Evolutionary conservation across 1,140 invertebrate genomes (phyloP), one percentile per base, ranked within the genome.

Genomic region (Luehdorfia chinensis): DNA sequence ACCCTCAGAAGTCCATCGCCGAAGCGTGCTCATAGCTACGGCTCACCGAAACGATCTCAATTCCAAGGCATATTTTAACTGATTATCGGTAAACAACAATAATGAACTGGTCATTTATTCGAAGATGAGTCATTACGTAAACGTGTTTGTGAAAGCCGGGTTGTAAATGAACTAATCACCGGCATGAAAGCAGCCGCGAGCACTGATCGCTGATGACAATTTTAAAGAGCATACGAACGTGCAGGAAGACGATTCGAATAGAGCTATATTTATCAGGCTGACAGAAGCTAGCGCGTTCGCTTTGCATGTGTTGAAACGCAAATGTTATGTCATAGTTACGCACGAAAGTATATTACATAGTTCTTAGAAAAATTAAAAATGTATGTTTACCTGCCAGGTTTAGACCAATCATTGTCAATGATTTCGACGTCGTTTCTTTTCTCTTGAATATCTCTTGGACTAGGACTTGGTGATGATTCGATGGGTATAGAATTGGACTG

Each of bases 1-100:
- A 55, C 91, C 91, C 79, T 92, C 90, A 37, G 91, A 92, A 56
- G 88, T 88, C 66, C 91, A 91, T 61, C 91, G 88, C 47, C 81
- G 75, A 50, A 87, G 77, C 44, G 64, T 87, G 74, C 75, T 87
- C 75, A 81, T 85, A 55, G 75, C 78, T 75, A 68, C 43, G 51
- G 43, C 49, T 44, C 59, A 68, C 49, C 66, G 56, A 49, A 59
- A 55, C 30, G 33, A 32, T 30, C 49, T 46, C 49, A 56, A 39
- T 56, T 28, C 55, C 53, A 50, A 55, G 55, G 47, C 77, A 83
- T 81, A 53, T 51, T 59, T 56, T 50, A 45, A 59, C 27, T 25
- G 18, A 51, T 62, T 50, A 31, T 18, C 34, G 50, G 48, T 56
- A 59, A 57, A 60, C 9, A 11, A 31, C 1, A 11, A 11, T 5